Conservation (phyloP, 2,888 invertebrate genomes). For the Siphonodentalium dalli region DNA sequence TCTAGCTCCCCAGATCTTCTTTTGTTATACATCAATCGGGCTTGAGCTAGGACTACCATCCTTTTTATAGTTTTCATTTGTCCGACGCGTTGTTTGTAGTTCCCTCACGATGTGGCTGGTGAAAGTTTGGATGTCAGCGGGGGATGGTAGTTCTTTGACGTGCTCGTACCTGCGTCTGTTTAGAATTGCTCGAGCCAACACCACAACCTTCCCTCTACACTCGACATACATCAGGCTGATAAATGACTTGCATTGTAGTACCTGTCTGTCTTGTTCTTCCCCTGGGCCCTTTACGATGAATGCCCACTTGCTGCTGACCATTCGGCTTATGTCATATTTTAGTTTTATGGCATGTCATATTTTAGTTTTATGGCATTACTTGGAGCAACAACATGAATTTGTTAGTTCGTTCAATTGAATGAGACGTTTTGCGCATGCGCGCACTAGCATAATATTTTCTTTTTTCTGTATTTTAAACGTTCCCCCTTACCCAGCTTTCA, state of each 20-base stretch:
- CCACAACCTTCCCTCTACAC: conserved; percentile 19
- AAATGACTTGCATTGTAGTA: conserved; percentile 17
- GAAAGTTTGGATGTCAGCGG: conserved; percentile 14
- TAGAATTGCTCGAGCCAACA: conserved; percentile 18
- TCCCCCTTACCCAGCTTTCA: conserved; percentile 26
- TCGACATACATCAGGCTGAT: conserved; percentile 20
- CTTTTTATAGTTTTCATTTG: conserved; percentile 14
- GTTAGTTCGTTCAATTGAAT: too few species aligned
- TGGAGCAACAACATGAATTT: conserved; percentile 25
- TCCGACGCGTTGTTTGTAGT: conserved; percentile 2
- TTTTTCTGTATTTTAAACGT: conserved; percentile 25
- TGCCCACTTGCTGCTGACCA: conserved; percentile 27
- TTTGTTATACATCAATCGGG: conserved; percentile 28
- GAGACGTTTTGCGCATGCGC: too few species aligned
- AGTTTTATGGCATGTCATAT: conserved; percentile 33
- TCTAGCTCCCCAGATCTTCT: conserved; percentile 28
- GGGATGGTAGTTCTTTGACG: conserved; percentile 10
- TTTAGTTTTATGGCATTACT: conserved; percentile 29
- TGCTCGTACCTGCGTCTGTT: conserved; percentile 5
- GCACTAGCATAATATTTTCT: conserved; percentile 21
- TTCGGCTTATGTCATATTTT: conserved; percentile 25
- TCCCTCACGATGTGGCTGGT: conserved; percentile 8
- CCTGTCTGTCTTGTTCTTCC: conserved; percentile 2
- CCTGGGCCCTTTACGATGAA: conserved; percentile 6
- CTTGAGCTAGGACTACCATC: conserved; percentile 14